phyloP scores from a whole-genome alignment of 2,113 vertebrate species.

The Muntiacus reevesi region DNA sequence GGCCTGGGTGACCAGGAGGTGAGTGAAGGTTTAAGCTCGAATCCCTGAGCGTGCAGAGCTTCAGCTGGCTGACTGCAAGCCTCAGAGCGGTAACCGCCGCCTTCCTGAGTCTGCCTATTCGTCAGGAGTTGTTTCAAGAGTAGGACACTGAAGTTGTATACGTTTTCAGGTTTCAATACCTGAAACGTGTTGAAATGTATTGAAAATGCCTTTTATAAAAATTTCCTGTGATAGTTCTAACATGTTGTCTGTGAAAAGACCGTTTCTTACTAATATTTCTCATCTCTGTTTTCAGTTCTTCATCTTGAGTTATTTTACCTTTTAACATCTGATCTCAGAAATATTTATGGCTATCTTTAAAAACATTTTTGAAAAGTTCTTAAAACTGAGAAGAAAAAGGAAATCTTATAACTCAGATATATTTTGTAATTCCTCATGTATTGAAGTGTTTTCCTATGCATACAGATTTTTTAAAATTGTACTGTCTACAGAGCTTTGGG shows the following conservation, averaged over 20 bases:
- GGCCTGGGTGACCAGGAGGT: background rate
- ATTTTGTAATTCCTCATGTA: background rate
- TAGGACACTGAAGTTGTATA: background rate
- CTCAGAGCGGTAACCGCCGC: accelerated
- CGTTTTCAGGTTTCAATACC: background rate
- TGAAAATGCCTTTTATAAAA: background rate
- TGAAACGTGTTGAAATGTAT: too few species aligned
- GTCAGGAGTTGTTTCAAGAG: background rate
- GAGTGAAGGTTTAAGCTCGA: background rate
- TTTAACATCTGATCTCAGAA: background rate
- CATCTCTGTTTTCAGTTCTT: background rate
- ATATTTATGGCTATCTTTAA: background rate
- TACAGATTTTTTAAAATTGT: background rate
- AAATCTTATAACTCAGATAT: background rate
- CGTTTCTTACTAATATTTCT: background rate
- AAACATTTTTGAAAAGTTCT: background rate
- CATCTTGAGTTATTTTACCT: background rate
- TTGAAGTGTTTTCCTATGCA: background rate
- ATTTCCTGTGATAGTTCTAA: background rate
- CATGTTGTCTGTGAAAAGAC: background rate
- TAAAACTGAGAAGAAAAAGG: background rate
- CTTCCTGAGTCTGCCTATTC: accelerated
- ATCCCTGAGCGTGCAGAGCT: accelerated
- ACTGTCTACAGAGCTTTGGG: accelerated
- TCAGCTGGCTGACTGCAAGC: accelerated